Conservation (phyloP, 2,113 vertebrate species). For the Chiloscyllium plagiosum region DNA sequence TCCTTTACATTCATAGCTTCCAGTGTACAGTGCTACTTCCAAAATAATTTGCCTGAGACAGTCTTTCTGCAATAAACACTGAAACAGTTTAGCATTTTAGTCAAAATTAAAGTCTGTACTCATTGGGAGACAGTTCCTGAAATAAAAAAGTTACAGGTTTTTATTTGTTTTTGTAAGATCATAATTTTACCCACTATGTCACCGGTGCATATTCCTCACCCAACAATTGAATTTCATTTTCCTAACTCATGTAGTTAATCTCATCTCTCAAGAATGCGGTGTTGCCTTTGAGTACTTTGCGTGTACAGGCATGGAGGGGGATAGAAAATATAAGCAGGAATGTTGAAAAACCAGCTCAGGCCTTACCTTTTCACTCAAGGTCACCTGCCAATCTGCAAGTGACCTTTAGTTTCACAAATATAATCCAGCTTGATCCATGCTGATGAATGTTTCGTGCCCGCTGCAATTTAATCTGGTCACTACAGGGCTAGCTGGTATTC, state of each 20-base stretch:
- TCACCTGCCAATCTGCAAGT: conserved; percentile 56
- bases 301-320: background rate
- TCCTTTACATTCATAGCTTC: background rate
- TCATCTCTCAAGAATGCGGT: conserved; percentile 46
- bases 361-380: conserved; percentile 46
- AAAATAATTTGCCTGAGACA: background rate
- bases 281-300: conserved; percentile 21
- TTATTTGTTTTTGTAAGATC: conserved; percentile 51
- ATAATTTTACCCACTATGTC: conserved; percentile 40
- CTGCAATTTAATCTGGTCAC: conserved; percentile 22
- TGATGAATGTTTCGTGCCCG: background rate
- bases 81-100: background rate
- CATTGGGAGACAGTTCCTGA: conserved; percentile 52
- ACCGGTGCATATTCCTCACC: conserved; percentile 31
- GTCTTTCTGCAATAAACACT: background rate
- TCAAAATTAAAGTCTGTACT: conserved; percentile 45
- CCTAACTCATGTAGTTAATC: conserved; percentile 46
- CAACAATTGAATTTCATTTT: conserved; percentile 47
- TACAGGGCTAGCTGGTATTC: conserved; percentile 10
- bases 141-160: conserved; percentile 44
- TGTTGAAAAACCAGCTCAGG: conserved; percentile 55
- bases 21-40: no score
- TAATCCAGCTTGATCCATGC: conserved; percentile 21
- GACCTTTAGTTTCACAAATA: conserved; percentile 52
- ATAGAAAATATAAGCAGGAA: conserved; percentile 24